Conservation (phyloP, 2,113 vertebrate species). For the Salvelinus alpinus region DNA sequence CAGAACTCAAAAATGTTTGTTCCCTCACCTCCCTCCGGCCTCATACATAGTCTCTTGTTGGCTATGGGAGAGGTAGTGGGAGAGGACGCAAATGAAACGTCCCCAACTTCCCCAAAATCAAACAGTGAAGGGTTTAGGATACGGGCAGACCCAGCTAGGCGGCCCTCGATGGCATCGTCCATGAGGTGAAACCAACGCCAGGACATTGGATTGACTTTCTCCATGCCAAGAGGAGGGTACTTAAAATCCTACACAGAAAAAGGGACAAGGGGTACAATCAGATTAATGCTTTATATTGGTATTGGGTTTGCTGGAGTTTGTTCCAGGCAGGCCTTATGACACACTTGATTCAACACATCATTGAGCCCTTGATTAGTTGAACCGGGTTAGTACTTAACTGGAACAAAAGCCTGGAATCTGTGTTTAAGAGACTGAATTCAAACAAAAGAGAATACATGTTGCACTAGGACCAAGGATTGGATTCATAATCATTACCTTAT, state of each 20-base stretch:
- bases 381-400: no score
- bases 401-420: no score
- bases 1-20: slow-evolving; percentile 35
- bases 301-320: not conserved
- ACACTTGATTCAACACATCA: not conserved
- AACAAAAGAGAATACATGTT: not conserved
- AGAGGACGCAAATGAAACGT: no score
- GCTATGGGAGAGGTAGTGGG: slow-evolving; percentile 14
- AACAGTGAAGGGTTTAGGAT: slow-evolving; percentile 26
- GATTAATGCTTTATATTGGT: not conserved
- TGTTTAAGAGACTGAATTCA: no score
- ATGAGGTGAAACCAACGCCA: slow-evolving; percentile 68
- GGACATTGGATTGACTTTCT: slow-evolving; percentile 30
- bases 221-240: slow-evolving; percentile 53
- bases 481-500: slow-evolving; percentile 46
- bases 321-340: no score
- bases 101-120: slow-evolving; percentile 22
- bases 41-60: slow-evolving; percentile 43
- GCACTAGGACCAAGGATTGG: not conserved
- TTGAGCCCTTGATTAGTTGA: not conserved
- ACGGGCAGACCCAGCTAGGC: slow-evolving; percentile 36
- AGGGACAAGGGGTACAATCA: not conserved
- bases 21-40: slow-evolving; percentile 32
- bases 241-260: slow-evolving; percentile 51
- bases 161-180: slow-evolving; percentile 58